phyloP scores from a whole-genome alignment of 2,797 vertebrate genomes.

The Gallinago nigripennis region DNA sequence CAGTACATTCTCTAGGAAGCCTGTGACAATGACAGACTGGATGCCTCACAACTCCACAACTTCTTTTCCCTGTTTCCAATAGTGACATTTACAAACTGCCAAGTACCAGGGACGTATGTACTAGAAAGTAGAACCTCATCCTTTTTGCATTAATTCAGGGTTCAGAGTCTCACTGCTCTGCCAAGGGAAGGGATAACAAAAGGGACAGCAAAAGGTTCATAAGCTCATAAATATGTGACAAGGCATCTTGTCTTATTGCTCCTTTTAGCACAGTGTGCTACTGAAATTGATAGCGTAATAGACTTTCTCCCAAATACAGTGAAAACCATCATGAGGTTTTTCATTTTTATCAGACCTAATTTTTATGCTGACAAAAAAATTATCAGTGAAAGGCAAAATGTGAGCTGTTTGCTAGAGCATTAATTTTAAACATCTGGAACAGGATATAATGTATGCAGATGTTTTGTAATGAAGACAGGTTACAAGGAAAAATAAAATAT shows the following conservation, averaged over 20 bases:
- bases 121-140: neutral
- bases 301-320: neutral
- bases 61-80: neutral
- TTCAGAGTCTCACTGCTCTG: neutral
- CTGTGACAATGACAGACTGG: constrained; percentile 44
- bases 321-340: neutral
- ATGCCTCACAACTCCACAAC: neutral
- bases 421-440: constrained; percentile 55
- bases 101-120: neutral
- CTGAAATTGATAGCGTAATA: constrained; percentile 10
- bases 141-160: neutral
- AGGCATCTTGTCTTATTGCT: constrained; percentile 32
- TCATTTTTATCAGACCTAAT: constrained; percentile 27
- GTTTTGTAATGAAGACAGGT: constrained; percentile 59
- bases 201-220: constrained; percentile 42
- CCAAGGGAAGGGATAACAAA: constrained; percentile 45
- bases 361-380: constrained; percentile 4
- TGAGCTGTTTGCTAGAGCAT: neutral
- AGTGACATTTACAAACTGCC: constrained; percentile 29
- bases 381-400: constrained; percentile 12
- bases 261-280: neutral
- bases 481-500: constrained; percentile 67
- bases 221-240: constrained; percentile 58
- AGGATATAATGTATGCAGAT: constrained; percentile 28
- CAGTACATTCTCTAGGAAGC: constrained; percentile 53